Evolutionary conservation across 2,888 invertebrate species (phyloP).

Genomic region (Tetragonula carbonaria): DNA sequence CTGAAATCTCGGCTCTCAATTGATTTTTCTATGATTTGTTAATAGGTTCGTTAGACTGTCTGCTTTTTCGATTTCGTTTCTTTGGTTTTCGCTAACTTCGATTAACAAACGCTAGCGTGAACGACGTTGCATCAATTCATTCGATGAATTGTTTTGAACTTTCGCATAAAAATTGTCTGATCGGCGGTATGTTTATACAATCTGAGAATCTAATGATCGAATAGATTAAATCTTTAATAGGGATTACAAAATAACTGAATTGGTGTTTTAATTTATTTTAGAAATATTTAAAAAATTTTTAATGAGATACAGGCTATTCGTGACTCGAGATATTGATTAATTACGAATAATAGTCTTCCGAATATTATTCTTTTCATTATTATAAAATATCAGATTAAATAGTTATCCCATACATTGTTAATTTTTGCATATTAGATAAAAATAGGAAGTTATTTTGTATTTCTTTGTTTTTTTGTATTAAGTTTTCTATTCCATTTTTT

Average conservation of each 20-base stretch:
- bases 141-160: not conserved
- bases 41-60: slow-evolving; percentile 60
- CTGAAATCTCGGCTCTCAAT: slow-evolving; percentile 23
- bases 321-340: too few species aligned
- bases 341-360: not conserved
- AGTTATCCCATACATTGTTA: too few species aligned
- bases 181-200: too few species aligned
- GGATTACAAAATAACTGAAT: not conserved
- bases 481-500: too few species aligned
- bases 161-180: not conserved
- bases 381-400: not conserved
- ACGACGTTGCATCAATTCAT: slow-evolving; percentile 15
- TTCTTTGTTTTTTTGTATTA: too few species aligned
- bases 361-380: not conserved
- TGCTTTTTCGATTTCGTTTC: slow-evolving; percentile 51
- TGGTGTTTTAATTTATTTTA: not conserved
- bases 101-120: slow-evolving; percentile 28
- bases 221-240: too few species aligned
- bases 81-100: slow-evolving; percentile 47
- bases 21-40: slow-evolving; percentile 33
- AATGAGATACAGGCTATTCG: not conserved
- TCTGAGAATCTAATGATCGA: too few species aligned
- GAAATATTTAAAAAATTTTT: not conserved
- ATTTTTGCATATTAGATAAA: too few species aligned
- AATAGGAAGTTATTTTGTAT: too few species aligned